Evolutionary conservation across 2,797 vertebrate genomes (phyloP).

Genomic region (Poecilia picta): DNA sequence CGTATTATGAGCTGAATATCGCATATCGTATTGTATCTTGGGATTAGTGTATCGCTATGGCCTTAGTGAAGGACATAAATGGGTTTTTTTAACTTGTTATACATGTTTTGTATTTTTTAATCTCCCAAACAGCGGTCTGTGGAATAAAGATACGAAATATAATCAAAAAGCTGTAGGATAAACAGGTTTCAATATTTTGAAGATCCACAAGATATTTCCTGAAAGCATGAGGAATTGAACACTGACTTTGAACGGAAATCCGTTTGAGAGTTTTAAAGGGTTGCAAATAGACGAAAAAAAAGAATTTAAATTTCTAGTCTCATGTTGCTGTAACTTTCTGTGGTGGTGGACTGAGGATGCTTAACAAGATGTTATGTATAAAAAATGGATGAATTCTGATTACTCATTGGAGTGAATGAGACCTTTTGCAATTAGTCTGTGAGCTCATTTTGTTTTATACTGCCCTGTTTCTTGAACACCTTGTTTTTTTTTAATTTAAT

Average conservation of each 20-base stretch:
- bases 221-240: not conserved
- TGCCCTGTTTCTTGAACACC: not conserved
- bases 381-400: not conserved
- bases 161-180: not conserved
- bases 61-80: not conserved
- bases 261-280: not conserved
- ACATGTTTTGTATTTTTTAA: not conserved
- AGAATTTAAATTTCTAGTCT: not conserved
- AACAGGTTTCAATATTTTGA: not conserved
- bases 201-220: not conserved
- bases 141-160: not conserved
- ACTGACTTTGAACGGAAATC: not conserved
- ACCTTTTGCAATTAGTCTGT: not conserved
- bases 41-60: too few species aligned
- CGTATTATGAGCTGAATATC: too few species aligned
- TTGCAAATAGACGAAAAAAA: too few species aligned
- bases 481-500: not conserved
- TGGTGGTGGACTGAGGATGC: not conserved
- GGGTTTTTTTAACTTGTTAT: not conserved
- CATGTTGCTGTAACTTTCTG: not conserved
- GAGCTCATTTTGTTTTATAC: not conserved
- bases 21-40: too few species aligned
- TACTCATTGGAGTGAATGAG: not conserved
- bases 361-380: not conserved
- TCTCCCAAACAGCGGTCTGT: not conserved